phyloP scores from a whole-genome alignment of 1,140 invertebrate genomes.

The Meloidogyne hapla region DNA sequence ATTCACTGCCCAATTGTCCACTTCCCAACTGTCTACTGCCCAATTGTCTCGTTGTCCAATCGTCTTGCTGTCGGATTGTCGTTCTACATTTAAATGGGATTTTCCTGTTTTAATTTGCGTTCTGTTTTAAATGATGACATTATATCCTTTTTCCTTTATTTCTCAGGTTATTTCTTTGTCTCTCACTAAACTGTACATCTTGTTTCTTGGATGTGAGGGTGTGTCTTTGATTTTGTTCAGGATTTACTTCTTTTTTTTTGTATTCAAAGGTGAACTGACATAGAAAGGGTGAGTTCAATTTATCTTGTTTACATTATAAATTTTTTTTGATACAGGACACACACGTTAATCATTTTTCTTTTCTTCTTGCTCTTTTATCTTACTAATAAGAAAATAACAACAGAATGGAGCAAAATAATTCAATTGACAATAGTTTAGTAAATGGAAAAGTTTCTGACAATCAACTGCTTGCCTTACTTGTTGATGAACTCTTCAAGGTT shows the following conservation, averaged over 20 bases:
- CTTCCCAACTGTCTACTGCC: no score
- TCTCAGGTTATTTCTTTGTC: background rate
- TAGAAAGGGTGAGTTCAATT: background rate
- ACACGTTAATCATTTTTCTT: background rate
- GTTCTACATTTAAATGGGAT: background rate
- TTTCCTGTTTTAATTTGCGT: background rate
- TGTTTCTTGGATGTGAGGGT: background rate
- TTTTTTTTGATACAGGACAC: background rate
- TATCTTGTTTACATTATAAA: background rate
- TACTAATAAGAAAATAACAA: background rate
- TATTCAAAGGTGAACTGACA: background rate
- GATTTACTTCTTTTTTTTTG: background rate
- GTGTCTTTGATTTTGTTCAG: background rate
- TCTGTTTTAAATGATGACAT: background rate
- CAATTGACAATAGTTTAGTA: background rate
- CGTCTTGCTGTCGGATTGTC: no score
- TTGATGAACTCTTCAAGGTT: slow-evolving; percentile 15
- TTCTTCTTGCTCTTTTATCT: background rate
- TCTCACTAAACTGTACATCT: background rate
- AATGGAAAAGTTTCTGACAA: background rate
- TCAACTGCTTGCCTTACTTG: slow-evolving; percentile 11
- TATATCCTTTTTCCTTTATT: background rate
- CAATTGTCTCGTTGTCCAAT: no score
- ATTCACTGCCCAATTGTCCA: no score
- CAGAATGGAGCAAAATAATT: background rate